Base-by-base conservation (phyloP, 2,888 invertebrate genomes). In the Helicoverpa assulta region DNA sequence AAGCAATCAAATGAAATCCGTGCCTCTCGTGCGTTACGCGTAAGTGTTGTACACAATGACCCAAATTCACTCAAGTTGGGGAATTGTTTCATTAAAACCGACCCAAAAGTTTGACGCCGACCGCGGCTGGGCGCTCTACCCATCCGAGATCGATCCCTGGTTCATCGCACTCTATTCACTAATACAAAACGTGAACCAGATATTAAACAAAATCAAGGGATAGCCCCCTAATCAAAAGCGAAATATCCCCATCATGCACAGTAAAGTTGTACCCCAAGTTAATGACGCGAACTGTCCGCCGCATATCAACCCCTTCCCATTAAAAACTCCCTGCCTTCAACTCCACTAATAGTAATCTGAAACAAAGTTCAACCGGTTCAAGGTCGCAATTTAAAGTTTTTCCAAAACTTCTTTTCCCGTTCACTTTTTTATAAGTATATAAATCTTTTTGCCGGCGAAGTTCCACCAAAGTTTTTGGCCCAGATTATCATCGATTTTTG, bases 371-470 rank as follows among this genome's bases (percentile, higher is more conserved):
- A 89, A 87, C 85, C 92, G 90, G 96, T 96, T 96, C 96, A 96
- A 96, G 96, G 96, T 94, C 95, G 95, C 95, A 96, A 96, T 96
- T 96, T 96, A 96, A 96, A 96, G 96, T 96, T 96, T 96, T 96
- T 94, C 93, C 93, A 94, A 95, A 95, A 95, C 90, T 94, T 94
- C 92, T 90, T 91, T 95, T 93, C 91, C 92, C 94, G 91, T 93
- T 92, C 93, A 94, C 93, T 95, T 95, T 95, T 95, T 95, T 95
- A 94, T 94, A 95, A 94, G 95, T 95, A 92, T 95, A 96, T 95
- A 95, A 96, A 96, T 96, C 95, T 95, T 96, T 95, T 95, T 94
- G 95, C 90, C 95, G 93, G 91, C 93, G 87, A 94, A 96, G 92
- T 96, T 96, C 87, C 88, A 89, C 92, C 81, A 19, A 95, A 95